Evolutionary conservation across 1,140 invertebrate species (phyloP), one percentile per base, ranked within the genome.

Genomic region (Drosophila ercepeae): DNA sequence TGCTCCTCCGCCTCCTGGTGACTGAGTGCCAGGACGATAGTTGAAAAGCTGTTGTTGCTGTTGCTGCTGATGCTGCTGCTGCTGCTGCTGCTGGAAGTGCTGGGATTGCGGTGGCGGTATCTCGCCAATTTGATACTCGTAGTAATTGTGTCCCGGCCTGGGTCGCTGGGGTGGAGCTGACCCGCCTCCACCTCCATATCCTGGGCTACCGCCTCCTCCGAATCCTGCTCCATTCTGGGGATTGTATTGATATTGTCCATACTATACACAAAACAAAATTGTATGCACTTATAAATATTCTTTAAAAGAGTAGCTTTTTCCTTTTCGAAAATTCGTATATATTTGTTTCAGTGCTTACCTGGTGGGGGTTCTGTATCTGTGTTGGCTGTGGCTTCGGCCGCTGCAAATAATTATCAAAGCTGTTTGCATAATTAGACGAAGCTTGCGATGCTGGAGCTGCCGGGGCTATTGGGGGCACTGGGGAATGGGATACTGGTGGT

Each of bases 341-440:
- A n/a, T 18, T 36, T 36, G 25, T 0, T 27, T 8, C n/a, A 8
- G 1, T 14, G 29, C 58, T 39, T 61, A 64, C 60, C 60, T 64
- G 68, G 19, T 27, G 39, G 49, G 61, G 41, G 41, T 55, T 51
- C 34, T 50, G 50, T 50, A 25, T 46, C 27, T 72, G 67, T 8
- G 19, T 7, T 32, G 61, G 48, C 53, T 54, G 75, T 68, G 57
- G 39, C 7, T 52, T 67, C 39, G 86, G 73, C 55, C 75, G 74
- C 61, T 77, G 75, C 89, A 88, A 90, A 90, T 90, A 90, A 90
- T 90, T 90, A 83, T 83, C 84, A 83, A 90, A 90, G 84, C 77
- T 90, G 89, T 90, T 90, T 89, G 84, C 89, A 90, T 90, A 90
- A 89, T 89, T 90, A 89, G 89, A 86, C 71, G 79, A 54, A n/a